A percentile compares a stretch with the other conserved stretches of the same genome.
Evolutionary conservation across 2,797 vertebrate species (phyloP).

Genomic region (Aselliscus stoliczkanus): DNA sequence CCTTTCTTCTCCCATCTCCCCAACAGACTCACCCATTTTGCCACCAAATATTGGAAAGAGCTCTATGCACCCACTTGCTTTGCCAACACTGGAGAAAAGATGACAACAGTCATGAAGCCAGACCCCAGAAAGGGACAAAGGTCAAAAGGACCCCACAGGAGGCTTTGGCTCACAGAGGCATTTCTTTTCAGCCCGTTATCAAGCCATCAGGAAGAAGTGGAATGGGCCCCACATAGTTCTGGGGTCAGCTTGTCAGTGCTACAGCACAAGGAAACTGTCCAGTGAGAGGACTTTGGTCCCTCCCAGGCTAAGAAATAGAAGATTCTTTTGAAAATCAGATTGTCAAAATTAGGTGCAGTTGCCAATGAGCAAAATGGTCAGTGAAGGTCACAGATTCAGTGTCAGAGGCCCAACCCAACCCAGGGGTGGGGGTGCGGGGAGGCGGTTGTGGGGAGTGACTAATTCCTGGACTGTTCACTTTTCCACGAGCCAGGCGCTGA

Average conservation of each 20-base stretch:
- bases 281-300: not conserved
- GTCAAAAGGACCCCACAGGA: no score
- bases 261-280: rapidly evolving
- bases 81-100: not conserved
- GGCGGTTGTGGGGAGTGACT: not conserved
- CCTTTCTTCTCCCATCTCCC: not conserved
- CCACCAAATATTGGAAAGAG: not conserved
- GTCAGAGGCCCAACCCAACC: not conserved
- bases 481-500: not conserved
- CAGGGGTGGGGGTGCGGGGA: not conserved
- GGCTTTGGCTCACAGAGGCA: not conserved
- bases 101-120: rapidly evolving
- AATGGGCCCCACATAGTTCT: rapidly evolving
- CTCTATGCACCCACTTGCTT: not conserved
- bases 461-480: not conserved
- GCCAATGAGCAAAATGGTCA: not conserved
- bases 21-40: not conserved
- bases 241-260: not conserved
- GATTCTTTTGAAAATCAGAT: not conserved
- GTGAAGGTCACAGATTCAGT: no score
- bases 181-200: not conserved
- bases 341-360: not conserved
- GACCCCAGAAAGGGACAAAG: not conserved
- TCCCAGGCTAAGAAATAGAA: not conserved
- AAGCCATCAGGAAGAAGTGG: not conserved